A percentile compares a stretch with the other conserved stretches of the same genome.
Conservation (phyloP, 2,113 vertebrate species). For the Stigmatopora nigra region DNA sequence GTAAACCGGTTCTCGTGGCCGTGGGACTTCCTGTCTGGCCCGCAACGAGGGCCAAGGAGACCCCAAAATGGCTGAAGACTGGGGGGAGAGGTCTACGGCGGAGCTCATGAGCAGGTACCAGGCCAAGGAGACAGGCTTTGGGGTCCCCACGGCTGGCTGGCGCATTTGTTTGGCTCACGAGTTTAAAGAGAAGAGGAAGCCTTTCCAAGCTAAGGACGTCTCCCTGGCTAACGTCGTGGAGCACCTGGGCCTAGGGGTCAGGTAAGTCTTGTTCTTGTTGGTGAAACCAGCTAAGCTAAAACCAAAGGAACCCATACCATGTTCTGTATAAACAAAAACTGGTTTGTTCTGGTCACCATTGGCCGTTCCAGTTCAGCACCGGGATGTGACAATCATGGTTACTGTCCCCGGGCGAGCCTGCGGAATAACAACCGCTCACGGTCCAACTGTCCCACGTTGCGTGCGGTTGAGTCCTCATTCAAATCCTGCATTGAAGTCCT, state of each 20-base stretch:
- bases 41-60: not conserved
- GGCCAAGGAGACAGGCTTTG: constrained; percentile 69
- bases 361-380: constrained; percentile 2
- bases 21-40: constrained; percentile 24
- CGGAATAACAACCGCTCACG: constrained; percentile 4
- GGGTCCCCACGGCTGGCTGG: constrained; percentile 80
- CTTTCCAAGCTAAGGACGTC: constrained; percentile 78
- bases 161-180: constrained; percentile 86
- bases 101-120: constrained; percentile 78
- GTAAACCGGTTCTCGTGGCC: constrained; percentile 14
- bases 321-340: no score
- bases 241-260: constrained; percentile 78
- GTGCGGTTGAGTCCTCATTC: not conserved
- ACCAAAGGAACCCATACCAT: no score
- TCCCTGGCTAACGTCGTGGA: constrained; percentile 73
- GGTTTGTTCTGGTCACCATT: not conserved
- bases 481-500: not conserved
- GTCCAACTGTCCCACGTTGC: constrained; percentile 10
- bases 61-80: constrained; percentile 47
- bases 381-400: constrained; percentile 6
- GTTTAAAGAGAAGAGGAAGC: constrained; percentile 86
- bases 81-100: constrained; percentile 60
- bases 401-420: constrained; percentile 14
- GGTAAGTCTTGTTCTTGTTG: constrained; percentile 59
- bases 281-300: no score